These are phyloP conservation scores for Aeoliscus strigatus DNA, from an alignment of 2,797 vertebrate genomes.

Conservation along the genomic window DNA sequence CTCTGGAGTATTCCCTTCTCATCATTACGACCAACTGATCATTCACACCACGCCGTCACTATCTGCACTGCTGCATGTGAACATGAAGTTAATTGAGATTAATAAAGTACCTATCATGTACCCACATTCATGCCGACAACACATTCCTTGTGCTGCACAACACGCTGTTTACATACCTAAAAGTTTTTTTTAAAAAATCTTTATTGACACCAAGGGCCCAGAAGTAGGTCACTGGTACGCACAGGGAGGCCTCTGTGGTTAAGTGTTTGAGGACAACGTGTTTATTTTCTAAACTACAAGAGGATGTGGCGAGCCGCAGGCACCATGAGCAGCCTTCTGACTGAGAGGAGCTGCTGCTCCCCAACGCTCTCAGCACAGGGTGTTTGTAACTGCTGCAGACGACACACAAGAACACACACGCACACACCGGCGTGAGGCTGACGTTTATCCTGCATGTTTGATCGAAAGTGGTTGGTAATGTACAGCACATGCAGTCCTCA, in stretches of 20 bases:
- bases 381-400: constrained; percentile 15
- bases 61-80: no score
- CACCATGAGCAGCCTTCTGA: constrained; percentile 40
- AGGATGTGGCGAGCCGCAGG: constrained; percentile 69
- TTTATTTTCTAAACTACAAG: constrained; percentile 73
- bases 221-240: constrained; percentile 59
- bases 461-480: constrained; percentile 36
- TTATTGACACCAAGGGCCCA: constrained; percentile 37
- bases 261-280: constrained; percentile 62
- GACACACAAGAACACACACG: no score
- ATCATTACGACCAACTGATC: constrained; percentile 1
- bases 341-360: constrained; percentile 42
- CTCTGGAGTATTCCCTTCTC: constrained; percentile 9
- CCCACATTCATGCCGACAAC: no score
- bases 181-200: constrained; percentile 45
- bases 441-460: constrained; percentile 12
- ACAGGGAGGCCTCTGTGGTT: constrained; percentile 51
- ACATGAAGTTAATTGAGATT: no score
- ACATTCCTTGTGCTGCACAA: constrained; percentile 2
- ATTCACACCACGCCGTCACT: background rate
- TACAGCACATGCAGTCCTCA: constrained; percentile 14
- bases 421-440: no score
- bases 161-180: constrained; percentile 19
- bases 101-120: no score
- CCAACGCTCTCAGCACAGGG: constrained; percentile 40